phyloP scores from a whole-genome alignment of 2,113 vertebrate genomes.

The Crotalus helleri region DNA sequence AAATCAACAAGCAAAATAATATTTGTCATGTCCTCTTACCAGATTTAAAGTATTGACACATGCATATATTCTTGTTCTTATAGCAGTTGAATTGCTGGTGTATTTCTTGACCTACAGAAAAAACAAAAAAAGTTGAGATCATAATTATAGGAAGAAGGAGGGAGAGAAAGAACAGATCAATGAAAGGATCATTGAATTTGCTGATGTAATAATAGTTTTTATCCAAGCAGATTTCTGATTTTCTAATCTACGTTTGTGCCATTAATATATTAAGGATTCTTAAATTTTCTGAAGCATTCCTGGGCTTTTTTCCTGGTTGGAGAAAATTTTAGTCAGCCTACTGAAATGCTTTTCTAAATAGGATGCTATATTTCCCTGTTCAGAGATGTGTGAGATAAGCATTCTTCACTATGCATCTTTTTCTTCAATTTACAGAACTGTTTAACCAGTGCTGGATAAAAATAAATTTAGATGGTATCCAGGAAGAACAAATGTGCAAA shows the following conservation, averaged over 20 bases:
- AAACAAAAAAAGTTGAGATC: not conserved
- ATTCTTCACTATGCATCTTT: not conserved
- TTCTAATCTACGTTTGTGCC: too few relatives aligned
- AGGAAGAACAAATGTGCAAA: not conserved
- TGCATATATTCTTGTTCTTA: too few relatives aligned
- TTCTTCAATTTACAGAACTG: not conserved
- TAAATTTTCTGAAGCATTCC: not conserved
- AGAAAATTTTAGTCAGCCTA: not conserved
- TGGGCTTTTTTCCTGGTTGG: not conserved
- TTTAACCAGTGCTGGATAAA: not conserved
- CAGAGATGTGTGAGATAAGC: not conserved
- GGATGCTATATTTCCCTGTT: not conserved
- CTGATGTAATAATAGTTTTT: too few relatives aligned
- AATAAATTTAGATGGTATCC: not conserved
- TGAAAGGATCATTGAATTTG: too few relatives aligned
- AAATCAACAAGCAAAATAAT: too few relatives aligned
- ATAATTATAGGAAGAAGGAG: not conserved
- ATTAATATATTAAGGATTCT: not conserved
- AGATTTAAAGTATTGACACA: accelerated
- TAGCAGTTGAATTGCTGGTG: too few relatives aligned
- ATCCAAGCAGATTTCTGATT: too few relatives aligned
- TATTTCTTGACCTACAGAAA: constrained; percentile 70
- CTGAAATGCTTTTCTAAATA: not conserved
- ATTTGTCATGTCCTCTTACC: too few relatives aligned
- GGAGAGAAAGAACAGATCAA: not conserved